Evolutionary conservation across 2,888 invertebrate genomes (phyloP), one percentile per base, ranked within the genome.

Genomic region (Asteroscopus sphinx): DNA sequence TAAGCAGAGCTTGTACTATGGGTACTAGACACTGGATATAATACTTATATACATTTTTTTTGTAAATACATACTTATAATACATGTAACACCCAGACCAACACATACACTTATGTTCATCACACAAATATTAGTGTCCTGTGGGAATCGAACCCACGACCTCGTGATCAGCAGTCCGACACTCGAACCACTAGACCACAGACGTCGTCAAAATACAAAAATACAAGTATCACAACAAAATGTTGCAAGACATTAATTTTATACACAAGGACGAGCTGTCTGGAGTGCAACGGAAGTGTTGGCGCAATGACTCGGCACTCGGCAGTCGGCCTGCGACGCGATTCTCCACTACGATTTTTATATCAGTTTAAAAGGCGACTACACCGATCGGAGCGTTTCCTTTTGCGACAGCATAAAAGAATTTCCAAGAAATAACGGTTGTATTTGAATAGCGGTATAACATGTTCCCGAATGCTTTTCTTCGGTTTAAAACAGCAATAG

Each of bases 341-440:
- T 51, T 69, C 64, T 68, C 61, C 64, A 54, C 54, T 57, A 46
- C 77, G 78, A 83, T 86, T 86, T 87, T 90, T 89, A 85, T 91
- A 92, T 93, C 90, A 86, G 87, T 90, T 81, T 87, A 85, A 86
- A 82, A 86, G 81, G 76, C 82, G 83, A 88, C 85, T 90, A 83
- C 89, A 82, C 83, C 82, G 88, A 88, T 88, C 87, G 79, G 74
- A 81, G 77, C 81, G 72, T 82, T 88, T 89, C 83, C 86, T 88
- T 66, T 82, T 81, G 71, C 74, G 69, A 81, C 69, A 46, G 71
- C 68, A 82, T 86, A 87, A 88, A 90, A 81, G 84, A 86, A 87
- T 89, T 90, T 85, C 76, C 73, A 69, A 77, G 80, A 83, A 85
- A 84, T 85, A 85, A 85, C 80, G 74, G 71, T 30, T 69, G 75